Evolutionary conservation across 2,888 invertebrate species (phyloP), one percentile per base, ranked within the genome.

Genomic region (Drosophila barbarae): DNA sequence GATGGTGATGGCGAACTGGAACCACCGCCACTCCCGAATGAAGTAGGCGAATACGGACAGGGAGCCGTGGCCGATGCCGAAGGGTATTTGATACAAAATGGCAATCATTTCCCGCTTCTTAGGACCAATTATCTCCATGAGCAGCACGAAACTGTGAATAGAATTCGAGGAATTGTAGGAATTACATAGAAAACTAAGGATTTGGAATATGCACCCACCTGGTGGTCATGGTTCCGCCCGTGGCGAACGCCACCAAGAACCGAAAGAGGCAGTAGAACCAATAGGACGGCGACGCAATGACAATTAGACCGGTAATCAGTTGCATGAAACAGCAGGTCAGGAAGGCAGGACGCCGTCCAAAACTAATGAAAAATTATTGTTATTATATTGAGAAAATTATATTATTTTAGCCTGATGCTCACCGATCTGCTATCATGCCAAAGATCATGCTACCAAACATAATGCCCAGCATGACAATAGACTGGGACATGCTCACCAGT

Each of bases 151-250:
- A 84, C 93, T 93, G 36, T 0, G 64, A 53, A 18, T 5, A 44
- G 12, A 3, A 6, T 12, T 13, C 1, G 1, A 10, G 3, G 1
- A 5, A 5, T 41, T 23, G 2, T 1, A 6, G 18, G 12, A 32
- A 3, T 9, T 32, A 46, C 5, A 21, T 1, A 8, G 1, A 9
- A 32, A 0, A 3, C 13, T 21, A 1, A 0, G 21, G 8, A 9
- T 5, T 1, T 21, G 1, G 2, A 21, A 5, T 8, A 0, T 23
- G 13, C 12, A 32, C 53, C 15, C 26, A 88, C 88, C 89, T 87
- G 44, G 94, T 95, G 52, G 95, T 93, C 94, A 96, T 96, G 0
- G 94, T 94, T 36, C 96, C 96, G 46, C 95, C 95, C 2, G 95
- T 95, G 10, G 94, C 94, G 26, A 94, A 90, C 0, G 94, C 95